Conservation (phyloP, 2,888 invertebrate genomes). For the Nasonia oneida region DNA sequence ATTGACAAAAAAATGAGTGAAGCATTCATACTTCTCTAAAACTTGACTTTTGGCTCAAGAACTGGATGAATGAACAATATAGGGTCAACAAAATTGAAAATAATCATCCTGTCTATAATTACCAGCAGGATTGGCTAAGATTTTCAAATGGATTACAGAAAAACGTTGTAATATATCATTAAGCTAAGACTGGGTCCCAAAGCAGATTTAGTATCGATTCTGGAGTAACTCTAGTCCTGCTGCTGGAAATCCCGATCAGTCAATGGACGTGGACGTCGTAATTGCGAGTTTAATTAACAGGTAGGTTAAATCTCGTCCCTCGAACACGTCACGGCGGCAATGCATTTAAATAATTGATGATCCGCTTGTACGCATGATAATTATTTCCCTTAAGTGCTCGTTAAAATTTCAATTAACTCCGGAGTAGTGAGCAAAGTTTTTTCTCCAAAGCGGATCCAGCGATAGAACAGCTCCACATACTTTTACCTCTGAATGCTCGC, state of each 20-base stretch:
- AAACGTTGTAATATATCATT: background rate
- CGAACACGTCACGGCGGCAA: constrained; percentile 20
- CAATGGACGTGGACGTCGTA: constrained; percentile 41
- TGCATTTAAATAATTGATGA: constrained; percentile 53
- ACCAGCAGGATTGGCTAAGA: background rate
- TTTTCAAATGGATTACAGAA: background rate
- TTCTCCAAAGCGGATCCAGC: background rate
- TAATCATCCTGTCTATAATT: background rate
- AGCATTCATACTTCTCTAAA: no score
- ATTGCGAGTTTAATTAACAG: constrained; percentile 50
- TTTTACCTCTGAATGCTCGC: background rate
- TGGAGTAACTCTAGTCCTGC: constrained; percentile 8
- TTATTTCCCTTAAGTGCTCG: constrained; percentile 39
- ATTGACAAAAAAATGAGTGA: no score
- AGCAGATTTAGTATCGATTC: constrained; percentile 36
- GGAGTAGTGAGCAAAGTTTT: background rate
- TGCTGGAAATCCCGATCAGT: constrained; percentile 25
- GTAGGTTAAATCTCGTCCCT: constrained; percentile 26
- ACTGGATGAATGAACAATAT: no score
- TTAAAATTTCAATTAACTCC: constrained; percentile 30
- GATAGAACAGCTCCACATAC: background rate
- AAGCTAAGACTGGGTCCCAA: background rate
- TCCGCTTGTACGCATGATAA: constrained; percentile 34
- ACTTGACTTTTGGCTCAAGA: no score
- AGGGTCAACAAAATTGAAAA: no score